These are phyloP conservation scores for Parelbella ahira DNA, from an alignment of 2,888 invertebrate species.

Conservation along the genomic window DNA sequence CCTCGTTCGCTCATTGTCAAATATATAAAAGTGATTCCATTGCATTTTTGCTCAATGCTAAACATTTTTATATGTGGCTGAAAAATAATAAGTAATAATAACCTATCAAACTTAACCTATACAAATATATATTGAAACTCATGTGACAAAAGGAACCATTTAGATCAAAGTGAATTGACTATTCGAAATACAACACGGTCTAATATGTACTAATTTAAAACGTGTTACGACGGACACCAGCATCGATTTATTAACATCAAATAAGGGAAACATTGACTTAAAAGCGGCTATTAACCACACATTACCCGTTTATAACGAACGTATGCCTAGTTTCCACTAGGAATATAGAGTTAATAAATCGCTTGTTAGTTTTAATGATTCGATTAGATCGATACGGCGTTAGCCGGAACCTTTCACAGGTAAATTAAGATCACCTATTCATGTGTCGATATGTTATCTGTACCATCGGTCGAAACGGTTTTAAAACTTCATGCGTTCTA, in stretches of 20 bases:
- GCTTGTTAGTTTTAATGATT: conserved; percentile 60
- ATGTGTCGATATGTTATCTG: conserved; percentile 68
- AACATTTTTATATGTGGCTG: conserved; percentile 22
- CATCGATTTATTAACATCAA: conserved; percentile 16
- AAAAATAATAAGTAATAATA: neutral
- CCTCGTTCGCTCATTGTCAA: conserved; percentile 65
- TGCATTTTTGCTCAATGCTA: conserved; percentile 31
- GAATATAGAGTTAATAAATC: conserved; percentile 42
- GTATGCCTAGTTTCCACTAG: conserved; percentile 15
- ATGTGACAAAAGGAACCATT: conserved; percentile 5
- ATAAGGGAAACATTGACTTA: conserved; percentile 25
- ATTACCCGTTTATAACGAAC: conserved; percentile 21
- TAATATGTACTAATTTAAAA: too few relatives aligned
- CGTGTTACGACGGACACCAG: conserved; percentile 11
- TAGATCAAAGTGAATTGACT: neutral
- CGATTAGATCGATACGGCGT: conserved; percentile 64
- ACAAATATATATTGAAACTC: conserved; percentile 4
- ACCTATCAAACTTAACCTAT: too few relatives aligned
- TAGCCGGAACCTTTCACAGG: conserved; percentile 67
- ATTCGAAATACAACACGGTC: neutral
- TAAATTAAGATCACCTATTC: conserved; percentile 78
- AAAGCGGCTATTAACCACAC: conserved; percentile 21
- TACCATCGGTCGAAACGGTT: conserved; percentile 60
- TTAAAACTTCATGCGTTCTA: conserved; percentile 19
- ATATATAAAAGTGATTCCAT: conserved; percentile 26